Percentiles rank a stretch among this genome's conserved stretches.
Evolutionary conservation across 2,888 invertebrate genomes (phyloP).

Genomic region (Cerastis leucographa): DNA sequence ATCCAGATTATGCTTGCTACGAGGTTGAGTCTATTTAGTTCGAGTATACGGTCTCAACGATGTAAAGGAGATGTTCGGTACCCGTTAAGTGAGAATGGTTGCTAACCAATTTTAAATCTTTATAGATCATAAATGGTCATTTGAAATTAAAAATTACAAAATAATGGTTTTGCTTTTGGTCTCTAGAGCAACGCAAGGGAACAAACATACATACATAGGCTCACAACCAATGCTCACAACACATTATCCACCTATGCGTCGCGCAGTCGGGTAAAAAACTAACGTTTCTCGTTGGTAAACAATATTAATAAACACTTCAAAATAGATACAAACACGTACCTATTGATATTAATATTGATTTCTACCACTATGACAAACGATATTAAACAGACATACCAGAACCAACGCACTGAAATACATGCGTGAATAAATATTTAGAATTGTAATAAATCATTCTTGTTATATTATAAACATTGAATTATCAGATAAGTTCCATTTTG

Average conservation of each 20-base stretch:
- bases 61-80: too few species aligned
- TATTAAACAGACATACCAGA: constrained; percentile 47
- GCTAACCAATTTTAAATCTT: too few species aligned
- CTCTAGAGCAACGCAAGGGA: too few species aligned
- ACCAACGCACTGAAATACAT: constrained; percentile 24
- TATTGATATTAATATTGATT: constrained; percentile 20
- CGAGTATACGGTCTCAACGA: too few species aligned
- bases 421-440: constrained; percentile 48
- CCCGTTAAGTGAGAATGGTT: too few species aligned
- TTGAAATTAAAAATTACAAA: too few species aligned
- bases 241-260: background rate
- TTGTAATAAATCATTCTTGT: constrained; percentile 47
- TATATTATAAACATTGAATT: constrained; percentile 29
- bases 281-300: constrained; percentile 1
- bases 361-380: constrained; percentile 20
- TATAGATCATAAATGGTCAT: too few species aligned
- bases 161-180: too few species aligned
- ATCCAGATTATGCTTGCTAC: too few species aligned
- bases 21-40: too few species aligned
- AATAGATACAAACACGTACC: constrained; percentile 4
- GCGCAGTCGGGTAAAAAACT: background rate
- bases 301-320: constrained; percentile 3
- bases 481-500: constrained; percentile 47
- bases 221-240: too few species aligned
- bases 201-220: too few species aligned